These are phyloP conservation scores for Gallinago undulata DNA, from an alignment of 2,113 vertebrate genomes.

Conservation along the genomic window DNA sequence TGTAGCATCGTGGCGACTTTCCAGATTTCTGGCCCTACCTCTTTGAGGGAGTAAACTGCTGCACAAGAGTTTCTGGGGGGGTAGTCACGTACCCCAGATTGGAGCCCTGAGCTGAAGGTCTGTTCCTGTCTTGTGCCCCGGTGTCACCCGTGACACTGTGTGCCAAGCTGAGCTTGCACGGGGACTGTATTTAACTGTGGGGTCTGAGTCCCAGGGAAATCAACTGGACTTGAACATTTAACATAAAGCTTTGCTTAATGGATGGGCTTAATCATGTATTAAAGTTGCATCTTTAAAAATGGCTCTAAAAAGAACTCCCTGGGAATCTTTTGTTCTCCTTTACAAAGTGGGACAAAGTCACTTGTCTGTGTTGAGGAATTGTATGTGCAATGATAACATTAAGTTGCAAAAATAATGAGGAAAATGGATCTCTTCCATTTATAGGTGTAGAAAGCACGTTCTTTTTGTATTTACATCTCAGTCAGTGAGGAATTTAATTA, in stretches of 20 bases:
- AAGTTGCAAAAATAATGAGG: not conserved
- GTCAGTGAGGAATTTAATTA: not conserved
- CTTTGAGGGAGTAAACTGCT: not conserved
- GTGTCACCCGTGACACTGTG: not conserved
- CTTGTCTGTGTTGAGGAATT: not conserved
- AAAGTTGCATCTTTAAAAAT: not conserved
- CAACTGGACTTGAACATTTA: not conserved
- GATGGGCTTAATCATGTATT: not conserved
- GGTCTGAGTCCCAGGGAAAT: not conserved
- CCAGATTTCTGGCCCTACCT: not conserved
- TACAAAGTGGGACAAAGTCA: not conserved
- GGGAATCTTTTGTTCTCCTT: not conserved
- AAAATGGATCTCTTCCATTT: not conserved
- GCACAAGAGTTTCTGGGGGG: not conserved
- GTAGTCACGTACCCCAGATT: rapidly evolving
- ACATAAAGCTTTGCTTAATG: not conserved
- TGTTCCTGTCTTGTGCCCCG: not conserved
- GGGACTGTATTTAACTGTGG: not conserved
- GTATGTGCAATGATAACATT: not conserved
- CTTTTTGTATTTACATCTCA: not conserved
- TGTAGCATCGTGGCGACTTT: not conserved
- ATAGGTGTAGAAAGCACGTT: not conserved
- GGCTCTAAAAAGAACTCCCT: not conserved
- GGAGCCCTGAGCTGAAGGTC: not conserved
- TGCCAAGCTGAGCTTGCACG: not conserved